Evolutionary conservation across 2,113 vertebrate species (phyloP).

Genomic region (Cyprinodon tularosa): DNA sequence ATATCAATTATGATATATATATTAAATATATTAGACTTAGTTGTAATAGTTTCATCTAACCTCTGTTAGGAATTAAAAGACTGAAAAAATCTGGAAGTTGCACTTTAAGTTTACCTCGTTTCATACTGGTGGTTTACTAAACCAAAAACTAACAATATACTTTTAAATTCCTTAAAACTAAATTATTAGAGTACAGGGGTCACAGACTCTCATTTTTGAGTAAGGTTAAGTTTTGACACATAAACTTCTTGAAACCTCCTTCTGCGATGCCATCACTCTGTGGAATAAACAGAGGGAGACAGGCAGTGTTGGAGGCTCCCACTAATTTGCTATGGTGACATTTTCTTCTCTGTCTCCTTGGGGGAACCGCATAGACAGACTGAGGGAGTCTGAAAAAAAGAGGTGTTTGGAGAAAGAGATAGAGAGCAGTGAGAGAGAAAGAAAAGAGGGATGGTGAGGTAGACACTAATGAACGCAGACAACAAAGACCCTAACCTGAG

Average conservation of each 20-base stretch:
- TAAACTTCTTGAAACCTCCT: conserved; percentile 48
- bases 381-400: conserved; percentile 33
- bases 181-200: not conserved
- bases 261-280: conserved; percentile 58
- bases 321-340: conserved; percentile 76
- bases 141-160: not conserved
- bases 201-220: conserved; percentile 35
- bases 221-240: conserved; percentile 58
- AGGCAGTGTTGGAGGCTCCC: conserved; percentile 65
- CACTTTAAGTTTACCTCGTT: not conserved
- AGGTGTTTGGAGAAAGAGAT: conserved; percentile 45
- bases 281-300: conserved; percentile 54
- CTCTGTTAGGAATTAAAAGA: not conserved
- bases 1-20: not conserved
- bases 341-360: conserved; percentile 66
- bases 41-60: not conserved
- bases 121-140: not conserved
- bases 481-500: conserved; percentile 77
- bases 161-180: not conserved
- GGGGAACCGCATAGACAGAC: conserved; percentile 59
- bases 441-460: conserved; percentile 46
- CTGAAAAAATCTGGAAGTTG: not conserved
- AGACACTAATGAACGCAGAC: conserved; percentile 79
- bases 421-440: conserved; percentile 26
- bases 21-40: not conserved